Conservation (phyloP, 2,797 vertebrate species). For the Mormyrus hasselquistii region DNA sequence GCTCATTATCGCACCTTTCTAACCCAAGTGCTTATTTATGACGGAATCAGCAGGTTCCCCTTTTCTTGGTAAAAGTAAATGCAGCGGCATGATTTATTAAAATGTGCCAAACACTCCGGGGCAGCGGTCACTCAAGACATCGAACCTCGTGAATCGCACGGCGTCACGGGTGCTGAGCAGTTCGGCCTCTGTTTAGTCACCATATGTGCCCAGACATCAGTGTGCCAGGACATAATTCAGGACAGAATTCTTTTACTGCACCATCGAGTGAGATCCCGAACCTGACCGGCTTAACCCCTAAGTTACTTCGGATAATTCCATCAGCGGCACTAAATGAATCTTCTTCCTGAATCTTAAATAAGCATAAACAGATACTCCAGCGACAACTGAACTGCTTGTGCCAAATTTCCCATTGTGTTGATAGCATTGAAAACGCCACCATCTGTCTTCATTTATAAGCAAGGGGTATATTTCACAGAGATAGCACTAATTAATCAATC, state of each 20-base stretch:
- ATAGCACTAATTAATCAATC: constrained; percentile 7
- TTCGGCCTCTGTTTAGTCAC: not conserved
- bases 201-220: not conserved
- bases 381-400: not conserved
- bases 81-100: not conserved
- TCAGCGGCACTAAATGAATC: not conserved
- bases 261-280: not conserved
- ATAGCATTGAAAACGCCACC: not conserved
- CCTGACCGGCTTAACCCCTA: not conserved
- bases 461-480: constrained; percentile 5
- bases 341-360: not conserved
- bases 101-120: not conserved
- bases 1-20: not conserved
- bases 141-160: not conserved
- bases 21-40: not conserved
- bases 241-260: not conserved
- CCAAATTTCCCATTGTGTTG: not conserved
- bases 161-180: not conserved
- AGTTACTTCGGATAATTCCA: not conserved
- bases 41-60: not conserved
- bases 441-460: not conserved
- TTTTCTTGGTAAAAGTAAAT: not conserved
- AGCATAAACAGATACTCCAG: constrained; percentile 1
- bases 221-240: not conserved
- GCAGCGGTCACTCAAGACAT: not conserved